Evolutionary conservation across 2,113 vertebrate species (phyloP), one percentile per base, ranked within the genome.

Genomic region (Entelurus aequoreus): DNA sequence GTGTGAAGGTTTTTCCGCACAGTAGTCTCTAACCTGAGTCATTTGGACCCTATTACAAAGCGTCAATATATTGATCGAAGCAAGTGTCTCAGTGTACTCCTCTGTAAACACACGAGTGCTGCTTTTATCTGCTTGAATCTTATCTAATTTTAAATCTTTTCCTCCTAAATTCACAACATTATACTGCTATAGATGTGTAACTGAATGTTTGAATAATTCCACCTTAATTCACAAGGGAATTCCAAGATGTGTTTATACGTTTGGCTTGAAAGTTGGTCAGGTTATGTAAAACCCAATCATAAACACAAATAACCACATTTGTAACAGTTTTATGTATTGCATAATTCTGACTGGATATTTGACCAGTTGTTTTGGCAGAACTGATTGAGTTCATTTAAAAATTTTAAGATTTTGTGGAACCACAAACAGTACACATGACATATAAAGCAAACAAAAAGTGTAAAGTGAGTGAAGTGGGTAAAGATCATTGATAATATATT

Each of bases 1-100:
- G 64, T 65, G 65, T 68, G 67, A 63, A 68, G 76, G 71, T 72
- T 83, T 28, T 74, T 54, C 75, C 81, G 55, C 79, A 66, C 78
- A 73, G 78, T 77, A 79, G 67, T 77, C 70, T 83, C 68, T 78
- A 82, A 79, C 77, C 74, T 67, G 58, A 87, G 77, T 88, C 84
- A 85, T 88, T 90, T 87, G 84, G 79, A 82, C 76, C 81, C 86
- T 86, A 86, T 87, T 87, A 88, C 73, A 79, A 80, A 81, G 78
- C 73, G 85, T 88, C 82, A 67, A 87, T 84, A 87, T 84, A 88
- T 88, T 83, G 89, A 90, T 83, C 65, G 63, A 60, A 77, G 78
- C 72, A 65, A 87, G 77, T 85, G 86, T 87, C 82, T 81, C 81
- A 36, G 70, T 79, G 81, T 81, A 75, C 71, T 78, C 82, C 78